These are phyloP conservation scores for Anthophora plumipes DNA, from an alignment of 2,888 invertebrate species.

Conservation along the genomic window DNA sequence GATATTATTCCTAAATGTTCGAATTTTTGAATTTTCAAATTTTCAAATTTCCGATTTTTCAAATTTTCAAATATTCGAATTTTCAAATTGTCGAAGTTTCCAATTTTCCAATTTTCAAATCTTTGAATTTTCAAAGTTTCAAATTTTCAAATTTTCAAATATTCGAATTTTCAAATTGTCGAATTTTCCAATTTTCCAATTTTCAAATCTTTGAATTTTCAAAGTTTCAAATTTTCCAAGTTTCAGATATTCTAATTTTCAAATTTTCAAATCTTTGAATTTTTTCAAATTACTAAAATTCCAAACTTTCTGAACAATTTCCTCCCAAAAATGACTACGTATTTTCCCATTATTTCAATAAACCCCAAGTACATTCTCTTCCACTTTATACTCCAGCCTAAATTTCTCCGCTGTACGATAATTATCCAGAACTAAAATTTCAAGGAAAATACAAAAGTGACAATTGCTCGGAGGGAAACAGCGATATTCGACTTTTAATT, in stretches of 20 bases:
- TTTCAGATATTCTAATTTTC: not conserved
- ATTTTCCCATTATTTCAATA: no score
- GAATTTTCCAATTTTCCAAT: not conserved
- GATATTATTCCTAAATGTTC: not conserved
- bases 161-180: not conserved
- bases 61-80: not conserved
- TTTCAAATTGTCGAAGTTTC: not conserved
- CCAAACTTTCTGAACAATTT: not conserved
- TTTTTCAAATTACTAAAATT: no score
- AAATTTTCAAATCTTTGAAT: not conserved
- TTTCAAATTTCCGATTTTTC: not conserved
- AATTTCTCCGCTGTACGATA: not conserved
- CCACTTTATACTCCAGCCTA: no score
- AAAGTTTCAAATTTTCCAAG: not conserved
- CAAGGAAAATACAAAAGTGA: not conserved
- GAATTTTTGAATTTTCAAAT: not conserved
- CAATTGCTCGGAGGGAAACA: not conserved
- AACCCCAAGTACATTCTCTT: no score
- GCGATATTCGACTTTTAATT: slow-evolving; percentile 31
- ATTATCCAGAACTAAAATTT: slow-evolving; percentile 2
- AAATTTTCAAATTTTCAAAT: not conserved
- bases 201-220: not conserved
- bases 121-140: not conserved
- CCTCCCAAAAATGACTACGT: no score
- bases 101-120: not conserved